These are phyloP conservation scores for Apaloderma vittatum DNA, from an alignment of 2,113 vertebrate species.

Conservation along the genomic window DNA sequence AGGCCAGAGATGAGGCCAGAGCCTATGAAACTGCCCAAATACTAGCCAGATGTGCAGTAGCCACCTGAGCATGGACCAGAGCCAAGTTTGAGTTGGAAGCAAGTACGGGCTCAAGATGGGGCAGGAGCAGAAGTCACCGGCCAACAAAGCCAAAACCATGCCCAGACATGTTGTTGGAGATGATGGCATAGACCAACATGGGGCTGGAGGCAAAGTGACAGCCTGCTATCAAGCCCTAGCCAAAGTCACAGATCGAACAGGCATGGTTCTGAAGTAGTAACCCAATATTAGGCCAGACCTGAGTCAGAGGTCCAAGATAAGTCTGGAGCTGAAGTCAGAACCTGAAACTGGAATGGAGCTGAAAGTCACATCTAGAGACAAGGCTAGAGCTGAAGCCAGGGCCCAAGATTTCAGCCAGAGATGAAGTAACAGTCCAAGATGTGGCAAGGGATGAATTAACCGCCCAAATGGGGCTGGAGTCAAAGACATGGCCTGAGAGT, in stretches of 20 bases:
- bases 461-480: neutral
- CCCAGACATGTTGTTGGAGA: too few relatives aligned
- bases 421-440: neutral
- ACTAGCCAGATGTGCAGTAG: neutral
- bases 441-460: neutral
- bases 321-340: neutral
- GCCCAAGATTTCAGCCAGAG: rapidly evolving
- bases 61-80: neutral
- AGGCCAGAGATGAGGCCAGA: neutral
- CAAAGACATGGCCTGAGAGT: neutral
- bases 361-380: too few relatives aligned
- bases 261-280: neutral
- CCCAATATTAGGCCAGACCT: too few relatives aligned
- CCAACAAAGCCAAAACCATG: too few relatives aligned
- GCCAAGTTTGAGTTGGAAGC: too few relatives aligned
- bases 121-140: too few relatives aligned
- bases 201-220: too few relatives aligned
- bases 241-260: neutral
- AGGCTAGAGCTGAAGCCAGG: neutral
- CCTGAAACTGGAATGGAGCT: too few relatives aligned
- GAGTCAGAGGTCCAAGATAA: neutral
- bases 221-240: neutral
- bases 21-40: neutral
- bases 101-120: too few relatives aligned
- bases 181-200: too few relatives aligned